Conservation (phyloP, 2,888 invertebrate species). For the Dorcus parallelipipedus region DNA sequence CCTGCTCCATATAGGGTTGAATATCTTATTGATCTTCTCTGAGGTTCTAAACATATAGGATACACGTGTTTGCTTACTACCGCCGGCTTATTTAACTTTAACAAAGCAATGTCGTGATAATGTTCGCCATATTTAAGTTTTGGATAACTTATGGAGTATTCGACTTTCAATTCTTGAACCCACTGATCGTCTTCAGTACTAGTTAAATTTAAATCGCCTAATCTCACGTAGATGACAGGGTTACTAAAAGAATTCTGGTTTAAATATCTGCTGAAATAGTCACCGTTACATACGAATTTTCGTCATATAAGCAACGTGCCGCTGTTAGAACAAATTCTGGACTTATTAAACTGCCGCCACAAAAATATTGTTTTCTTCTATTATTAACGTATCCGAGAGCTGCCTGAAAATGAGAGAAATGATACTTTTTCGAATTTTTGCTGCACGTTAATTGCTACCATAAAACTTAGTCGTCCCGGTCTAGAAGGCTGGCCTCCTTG, state of each 20-base stretch:
- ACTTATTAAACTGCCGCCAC: neutral
- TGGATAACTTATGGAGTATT: slow-evolving; percentile 46
- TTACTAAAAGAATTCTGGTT: neutral
- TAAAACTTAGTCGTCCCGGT: too few species aligned
- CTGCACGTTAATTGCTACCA: too few species aligned
- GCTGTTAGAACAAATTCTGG: neutral
- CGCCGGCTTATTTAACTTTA: slow-evolving; percentile 44
- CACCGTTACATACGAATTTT: too few species aligned
- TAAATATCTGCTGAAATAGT: neutral
- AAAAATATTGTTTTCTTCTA: too few species aligned
- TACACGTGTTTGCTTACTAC: slow-evolving; percentile 41
- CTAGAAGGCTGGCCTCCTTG: too few species aligned
- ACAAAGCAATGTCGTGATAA: slow-evolving; percentile 54
- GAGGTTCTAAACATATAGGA: slow-evolving; percentile 48
- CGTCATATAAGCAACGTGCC: neutral
- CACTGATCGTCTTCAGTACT: slow-evolving; percentile 41
- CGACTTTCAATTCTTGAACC: slow-evolving; percentile 37
- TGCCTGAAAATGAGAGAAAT: too few species aligned
- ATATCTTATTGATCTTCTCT: neutral
- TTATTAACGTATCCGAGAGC: too few species aligned
- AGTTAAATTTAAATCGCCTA: slow-evolving; percentile 36
- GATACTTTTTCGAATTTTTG: too few species aligned
- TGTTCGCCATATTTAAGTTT: slow-evolving; percentile 41
- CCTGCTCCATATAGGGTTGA: slow-evolving; percentile 46
- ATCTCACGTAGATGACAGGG: slow-evolving; percentile 23